These are phyloP conservation scores for Fulmarus glacialis DNA, from an alignment of 2,113 vertebrate genomes.

Conservation along the genomic window DNA sequence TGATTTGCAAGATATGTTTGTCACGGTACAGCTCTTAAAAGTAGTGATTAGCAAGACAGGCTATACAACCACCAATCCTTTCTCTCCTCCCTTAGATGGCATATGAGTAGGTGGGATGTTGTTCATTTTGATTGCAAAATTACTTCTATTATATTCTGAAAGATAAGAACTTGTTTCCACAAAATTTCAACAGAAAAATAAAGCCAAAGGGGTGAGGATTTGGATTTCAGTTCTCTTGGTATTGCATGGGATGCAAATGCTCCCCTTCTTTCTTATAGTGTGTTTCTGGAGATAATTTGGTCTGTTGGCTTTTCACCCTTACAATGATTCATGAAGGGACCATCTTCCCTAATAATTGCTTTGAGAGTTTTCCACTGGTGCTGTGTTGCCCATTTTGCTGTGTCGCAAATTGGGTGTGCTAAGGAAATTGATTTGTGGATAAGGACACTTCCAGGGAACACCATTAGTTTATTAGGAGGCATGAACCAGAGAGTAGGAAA, in stretches of 20 bases:
- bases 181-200: constrained; percentile 2
- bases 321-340: neutral
- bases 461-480: neutral
- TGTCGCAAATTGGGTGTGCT: neutral
- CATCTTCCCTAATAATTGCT: neutral
- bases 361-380: neutral
- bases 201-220: neutral
- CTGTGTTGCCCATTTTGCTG: neutral
- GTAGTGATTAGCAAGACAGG: neutral
- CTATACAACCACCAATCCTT: neutral
- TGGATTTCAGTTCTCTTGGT: neutral
- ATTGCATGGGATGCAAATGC: neutral
- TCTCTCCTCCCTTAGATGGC: neutral
- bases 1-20: constrained; percentile 23
- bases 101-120: neutral
- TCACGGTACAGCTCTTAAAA: neutral
- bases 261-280: neutral
- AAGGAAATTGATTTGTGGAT: neutral
- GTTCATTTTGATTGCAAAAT: constrained; percentile 24
- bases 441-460: neutral
- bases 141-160: neutral
- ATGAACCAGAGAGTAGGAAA: neutral
- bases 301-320: neutral
- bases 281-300: neutral
- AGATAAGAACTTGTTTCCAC: neutral